Base-by-base conservation (phyloP, 1,140 invertebrate genomes). In the Euwallacea fornicatus region DNA sequence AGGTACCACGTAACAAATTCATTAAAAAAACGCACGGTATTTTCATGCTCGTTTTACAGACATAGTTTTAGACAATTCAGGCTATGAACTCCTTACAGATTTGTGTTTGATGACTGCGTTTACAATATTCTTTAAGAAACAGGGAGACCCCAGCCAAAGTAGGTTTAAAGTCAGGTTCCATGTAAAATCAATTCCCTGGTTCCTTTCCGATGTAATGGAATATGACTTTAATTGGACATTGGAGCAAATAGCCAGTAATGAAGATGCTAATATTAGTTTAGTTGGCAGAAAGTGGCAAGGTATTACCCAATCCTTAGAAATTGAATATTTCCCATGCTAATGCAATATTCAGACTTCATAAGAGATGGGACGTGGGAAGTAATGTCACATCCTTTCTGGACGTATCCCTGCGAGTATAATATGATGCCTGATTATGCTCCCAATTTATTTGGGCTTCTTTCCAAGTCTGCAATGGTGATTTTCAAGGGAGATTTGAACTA, bases 401-500 rank as follows among this genome's bases (percentile, higher is more conserved):
- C 95, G 0, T 86, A 89, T 50, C 94, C 96, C 0, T 89, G 90
- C 78, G 87, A 89, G 73, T 98, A 87, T 82, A 85, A 83, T 74
- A 84, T 90, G 78, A 98, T 99, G 95, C 84, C 88, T 77, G 79
- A 81, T 43, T 80, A 85, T 10, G 87, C 90, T 69, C 85, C 87
- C 7, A 76, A 86, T 7, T 81, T 99, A 0, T 96, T 97, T 78
- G 75, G 83, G 13, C 86, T 89, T 67, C 83, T 99, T 6, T 82
- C 86, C 33, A 76, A 88, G 80, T 85, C 94, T 0, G 83, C 87
- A 66, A 81, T 96, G 4, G 76, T 96, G 0, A 88, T 99, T 76
- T 96, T 98, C 81, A 99, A 99, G 85, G 98, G 98, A 0, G 94
- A 98, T 81, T 84, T 98, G 2, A 98, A 99, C 83, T 99, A 98